These are phyloP conservation scores for Idris sp. DNA, from an alignment of 1,140 invertebrate genomes.

Conservation along the genomic window DNA sequence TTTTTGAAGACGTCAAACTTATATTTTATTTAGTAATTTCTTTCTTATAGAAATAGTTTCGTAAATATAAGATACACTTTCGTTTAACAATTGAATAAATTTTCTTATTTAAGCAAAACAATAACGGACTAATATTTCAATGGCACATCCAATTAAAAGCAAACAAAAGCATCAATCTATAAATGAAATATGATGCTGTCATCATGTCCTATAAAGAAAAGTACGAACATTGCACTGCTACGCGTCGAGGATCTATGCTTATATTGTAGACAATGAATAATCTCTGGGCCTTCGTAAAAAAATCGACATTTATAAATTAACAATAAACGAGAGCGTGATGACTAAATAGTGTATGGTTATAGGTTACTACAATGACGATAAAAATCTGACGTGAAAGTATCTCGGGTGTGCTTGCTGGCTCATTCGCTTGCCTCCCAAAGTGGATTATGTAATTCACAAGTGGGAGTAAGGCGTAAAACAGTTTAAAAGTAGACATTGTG, in stretches of 20 bases:
- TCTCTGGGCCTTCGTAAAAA: slow-evolving; percentile 6
- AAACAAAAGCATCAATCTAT: slow-evolving; percentile 23
- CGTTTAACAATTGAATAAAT: not conserved
- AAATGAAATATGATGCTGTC: slow-evolving; percentile 32
- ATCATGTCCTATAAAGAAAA: slow-evolving; percentile 34
- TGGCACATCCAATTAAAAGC: slow-evolving; percentile 6
- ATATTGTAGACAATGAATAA: slow-evolving; percentile 25
- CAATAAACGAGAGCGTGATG: slow-evolving; percentile 37
- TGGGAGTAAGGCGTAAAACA: slow-evolving; percentile 64
- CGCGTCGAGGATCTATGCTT: slow-evolving; percentile 22
- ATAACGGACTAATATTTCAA: too few species aligned
- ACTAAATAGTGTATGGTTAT: slow-evolving; percentile 67
- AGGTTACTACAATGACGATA: slow-evolving; percentile 65
- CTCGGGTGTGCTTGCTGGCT: slow-evolving; percentile 53
- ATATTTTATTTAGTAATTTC: too few species aligned
- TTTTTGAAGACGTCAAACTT: too few species aligned
- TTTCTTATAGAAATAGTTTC: too few species aligned
- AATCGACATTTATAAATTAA: slow-evolving; percentile 25
- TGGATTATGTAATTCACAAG: slow-evolving; percentile 59
- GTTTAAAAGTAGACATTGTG: slow-evolving; percentile 59
- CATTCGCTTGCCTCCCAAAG: slow-evolving; percentile 59
- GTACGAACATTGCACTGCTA: slow-evolving; percentile 10
- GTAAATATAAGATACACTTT: too few species aligned
- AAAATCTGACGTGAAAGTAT: slow-evolving; percentile 72
- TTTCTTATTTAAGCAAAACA: not conserved